phyloP scores from a whole-genome alignment of 2,797 vertebrate species.

The Coregonus suidteri region DNA sequence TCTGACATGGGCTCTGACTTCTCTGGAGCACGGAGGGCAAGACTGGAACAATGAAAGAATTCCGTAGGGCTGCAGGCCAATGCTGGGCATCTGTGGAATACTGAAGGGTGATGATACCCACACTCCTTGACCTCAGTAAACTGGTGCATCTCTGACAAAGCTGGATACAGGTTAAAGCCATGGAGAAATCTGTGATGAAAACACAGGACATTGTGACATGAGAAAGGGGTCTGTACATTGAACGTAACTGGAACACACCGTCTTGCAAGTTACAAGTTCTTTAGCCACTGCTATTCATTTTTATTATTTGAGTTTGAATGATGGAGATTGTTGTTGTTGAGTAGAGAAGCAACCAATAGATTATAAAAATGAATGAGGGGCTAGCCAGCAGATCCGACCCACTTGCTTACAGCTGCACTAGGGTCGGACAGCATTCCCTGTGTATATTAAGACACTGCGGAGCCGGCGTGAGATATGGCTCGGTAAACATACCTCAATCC shows the following conservation, averaged over 20 bases:
- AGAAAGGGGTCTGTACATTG: neutral
- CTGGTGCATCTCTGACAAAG: slow-evolving; percentile 62
- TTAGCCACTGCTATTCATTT: too few relatives aligned
- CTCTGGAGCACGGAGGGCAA: slow-evolving; percentile 1
- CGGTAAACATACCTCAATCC: too few relatives aligned
- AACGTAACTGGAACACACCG: neutral
- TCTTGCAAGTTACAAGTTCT: neutral
- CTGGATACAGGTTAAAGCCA: slow-evolving; percentile 56
- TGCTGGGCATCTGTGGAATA: slow-evolving; percentile 18
- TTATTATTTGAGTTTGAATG: neutral
- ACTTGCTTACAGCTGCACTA: too few relatives aligned
- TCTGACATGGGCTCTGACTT: slow-evolving; percentile 7
- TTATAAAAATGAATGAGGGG: neutral
- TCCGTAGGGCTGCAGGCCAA: neutral
- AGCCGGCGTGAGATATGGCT: too few relatives aligned
- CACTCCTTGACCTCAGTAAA: slow-evolving; percentile 43
- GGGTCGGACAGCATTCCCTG: too few relatives aligned
- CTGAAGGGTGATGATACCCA: slow-evolving; percentile 15
- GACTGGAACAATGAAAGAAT: slow-evolving; percentile 11
- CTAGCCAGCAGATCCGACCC: too few relatives aligned
- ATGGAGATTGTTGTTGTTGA: neutral
- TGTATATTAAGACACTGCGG: too few relatives aligned
- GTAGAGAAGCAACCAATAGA: neutral
- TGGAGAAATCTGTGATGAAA: slow-evolving; percentile 24
- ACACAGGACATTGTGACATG: neutral